A percentile compares a stretch with the other conserved stretches of the same genome.
phyloP scores from a whole-genome alignment of 2,888 invertebrate genomes.

The Keiferia lycopersicella region DNA sequence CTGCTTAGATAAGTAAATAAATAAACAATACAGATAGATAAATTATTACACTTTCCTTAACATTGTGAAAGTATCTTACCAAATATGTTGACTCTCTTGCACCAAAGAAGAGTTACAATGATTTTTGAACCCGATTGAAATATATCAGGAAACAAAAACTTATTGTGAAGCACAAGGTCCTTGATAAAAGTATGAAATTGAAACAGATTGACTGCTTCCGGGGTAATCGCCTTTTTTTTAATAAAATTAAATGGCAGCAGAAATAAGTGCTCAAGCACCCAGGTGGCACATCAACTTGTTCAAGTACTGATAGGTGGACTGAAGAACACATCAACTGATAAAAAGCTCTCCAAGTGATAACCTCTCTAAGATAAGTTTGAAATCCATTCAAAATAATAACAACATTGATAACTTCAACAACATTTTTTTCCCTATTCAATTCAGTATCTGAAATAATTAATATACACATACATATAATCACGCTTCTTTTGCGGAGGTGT shows the following conservation, averaged over 20 bases:
- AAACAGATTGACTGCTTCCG: too few species aligned
- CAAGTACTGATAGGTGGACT: conserved; percentile 1
- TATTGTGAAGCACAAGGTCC: too few species aligned
- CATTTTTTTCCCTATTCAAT: neutral
- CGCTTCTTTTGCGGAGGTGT: too few species aligned
- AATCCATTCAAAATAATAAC: conserved; percentile 2
- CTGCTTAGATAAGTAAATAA: neutral
- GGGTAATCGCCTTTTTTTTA: neutral
- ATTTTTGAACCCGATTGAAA: neutral
- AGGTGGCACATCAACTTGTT: neutral
- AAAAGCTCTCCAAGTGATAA: neutral
- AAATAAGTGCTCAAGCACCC: neutral
- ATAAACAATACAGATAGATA: neutral
- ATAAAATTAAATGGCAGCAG: neutral
- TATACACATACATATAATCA: too few species aligned
- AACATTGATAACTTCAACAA: neutral
- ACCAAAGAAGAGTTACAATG: neutral
- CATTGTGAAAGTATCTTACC: neutral
- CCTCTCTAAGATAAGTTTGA: neutral
- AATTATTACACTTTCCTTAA: neutral
- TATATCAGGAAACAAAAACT: neutral
- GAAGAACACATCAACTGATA: conserved; percentile 3
- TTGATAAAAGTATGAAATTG: too few species aligned
- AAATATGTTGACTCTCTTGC: neutral
- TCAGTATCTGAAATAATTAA: too few species aligned